These are phyloP conservation scores for Drosophila sp. DNA, from an alignment of 1,140 invertebrate genomes.

Conservation along the genomic window DNA sequence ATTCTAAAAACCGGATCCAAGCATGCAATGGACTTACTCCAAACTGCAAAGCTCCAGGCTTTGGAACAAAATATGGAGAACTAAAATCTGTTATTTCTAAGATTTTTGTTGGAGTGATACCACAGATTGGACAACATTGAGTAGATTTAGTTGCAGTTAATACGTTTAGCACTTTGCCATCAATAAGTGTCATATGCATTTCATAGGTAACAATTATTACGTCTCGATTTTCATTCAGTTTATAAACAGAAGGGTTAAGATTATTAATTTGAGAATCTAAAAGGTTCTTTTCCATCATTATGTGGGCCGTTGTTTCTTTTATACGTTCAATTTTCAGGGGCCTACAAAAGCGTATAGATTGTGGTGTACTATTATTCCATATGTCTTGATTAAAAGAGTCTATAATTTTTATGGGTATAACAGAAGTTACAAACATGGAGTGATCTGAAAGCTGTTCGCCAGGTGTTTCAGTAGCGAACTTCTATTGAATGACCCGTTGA, in stretches of 20 bases:
- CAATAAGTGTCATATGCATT: slow-evolving; percentile 10
- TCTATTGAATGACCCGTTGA: slow-evolving; percentile 11
- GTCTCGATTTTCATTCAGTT: not conserved
- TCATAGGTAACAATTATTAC: not conserved
- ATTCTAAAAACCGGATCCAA: slow-evolving; percentile 11
- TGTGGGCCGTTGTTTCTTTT: too few relatives aligned
- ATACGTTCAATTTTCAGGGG: too few relatives aligned
- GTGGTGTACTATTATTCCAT: not conserved
- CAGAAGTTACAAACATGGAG: slow-evolving; percentile 18
- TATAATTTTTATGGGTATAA: slow-evolving; percentile 20
- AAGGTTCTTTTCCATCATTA: not conserved
- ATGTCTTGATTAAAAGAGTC: slow-evolving; percentile 1
- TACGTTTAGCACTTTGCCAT: not conserved
- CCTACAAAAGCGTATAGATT: too few relatives aligned
- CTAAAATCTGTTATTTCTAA: not conserved
- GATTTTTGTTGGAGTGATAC: not conserved
- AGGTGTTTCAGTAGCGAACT: slow-evolving; percentile 16
- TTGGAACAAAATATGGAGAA: not conserved
- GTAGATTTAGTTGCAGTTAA: slow-evolving; percentile 2
- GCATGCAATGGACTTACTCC: slow-evolving; percentile 5
- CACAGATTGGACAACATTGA: slow-evolving; percentile 4
- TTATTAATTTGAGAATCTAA: not conserved
- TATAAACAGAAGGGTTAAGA: not conserved
- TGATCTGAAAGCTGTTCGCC: slow-evolving; percentile 11
- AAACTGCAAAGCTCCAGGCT: not conserved